Conservation (phyloP, 92 coral and sea anemone species). For the Bergia puertoricense region DNA sequence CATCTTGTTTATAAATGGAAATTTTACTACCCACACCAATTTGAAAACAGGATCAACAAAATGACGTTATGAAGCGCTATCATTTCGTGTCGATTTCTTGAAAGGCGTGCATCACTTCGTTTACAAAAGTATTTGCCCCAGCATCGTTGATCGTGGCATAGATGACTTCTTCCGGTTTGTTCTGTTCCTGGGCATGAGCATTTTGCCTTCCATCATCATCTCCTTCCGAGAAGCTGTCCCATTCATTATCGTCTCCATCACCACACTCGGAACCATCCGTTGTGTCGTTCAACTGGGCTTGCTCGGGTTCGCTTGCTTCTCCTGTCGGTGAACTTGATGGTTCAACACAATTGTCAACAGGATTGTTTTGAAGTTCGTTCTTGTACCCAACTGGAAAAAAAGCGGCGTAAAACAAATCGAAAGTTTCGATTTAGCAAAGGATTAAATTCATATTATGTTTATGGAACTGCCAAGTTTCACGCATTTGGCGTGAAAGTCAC, state of each 20-base stretch:
- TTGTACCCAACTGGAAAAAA: background rate
- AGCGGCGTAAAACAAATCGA: background rate
- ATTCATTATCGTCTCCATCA: conserved; percentile 16
- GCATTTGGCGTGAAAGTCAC: no score
- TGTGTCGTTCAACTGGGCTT: background rate
- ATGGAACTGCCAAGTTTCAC: no score
- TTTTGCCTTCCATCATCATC: background rate
- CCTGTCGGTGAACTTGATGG: background rate
- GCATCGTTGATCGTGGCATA: conserved; percentile 20
- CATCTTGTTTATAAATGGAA: background rate
- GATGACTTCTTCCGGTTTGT: conserved; percentile 4
- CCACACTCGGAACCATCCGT: background rate
- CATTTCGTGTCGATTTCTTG: background rate
- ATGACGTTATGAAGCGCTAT: background rate
- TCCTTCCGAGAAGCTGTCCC: conserved; percentile 29
- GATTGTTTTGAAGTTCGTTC: conserved; percentile 1
- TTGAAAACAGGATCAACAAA: background rate
- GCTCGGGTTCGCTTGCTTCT: background rate
- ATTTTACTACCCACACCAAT: background rate
- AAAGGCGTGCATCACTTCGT: conserved; percentile 9
- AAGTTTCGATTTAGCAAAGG: background rate
- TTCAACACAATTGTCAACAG: background rate
- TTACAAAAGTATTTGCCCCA: background rate
- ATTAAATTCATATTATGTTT: no score
- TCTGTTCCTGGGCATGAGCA: background rate